Evolutionary conservation across 1,140 invertebrate genomes (phyloP), one percentile per base, ranked within the genome.

Genomic region (Mercenaria mercenaria): DNA sequence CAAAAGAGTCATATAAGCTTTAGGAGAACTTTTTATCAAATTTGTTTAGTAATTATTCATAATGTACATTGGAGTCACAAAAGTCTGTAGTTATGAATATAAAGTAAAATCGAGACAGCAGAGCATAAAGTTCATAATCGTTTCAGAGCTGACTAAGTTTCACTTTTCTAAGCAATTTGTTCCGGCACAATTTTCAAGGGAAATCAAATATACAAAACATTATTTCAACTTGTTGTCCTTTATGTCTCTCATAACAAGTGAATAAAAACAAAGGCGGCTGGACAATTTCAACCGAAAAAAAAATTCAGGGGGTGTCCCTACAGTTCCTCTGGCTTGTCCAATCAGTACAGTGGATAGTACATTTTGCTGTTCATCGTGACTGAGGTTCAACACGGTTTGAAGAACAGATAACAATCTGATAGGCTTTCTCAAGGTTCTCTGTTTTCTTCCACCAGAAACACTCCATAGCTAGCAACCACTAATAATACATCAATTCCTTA

Each of bases 1-100:
- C 43, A 47, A 85, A 85, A 56, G 69, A 85, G 83, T 50, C 67
- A 67, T 67, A 72, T 47, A 52, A 69, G 61, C 81, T 41, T 11
- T 59, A 56, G 52, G 43, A 74, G 85, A 79, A 79, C 47, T 77
- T 83, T 85, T 87, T 87, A 87, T 87, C 72, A 87, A 87, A 87
- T 85, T 85, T 85, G 83, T 85, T 85, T 39, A 56, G 83, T 85
- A 85, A 85, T 85, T 85, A 85, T 72, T 56, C 50, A 56, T 85
- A 85, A 85, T 85, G 83, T 85, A 85, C 34, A 74, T 34, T 34
- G 83, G 64, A 85, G 83, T 85, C 64, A 69, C 26, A 69, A 23
- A 47, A 29, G 64, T 67, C 56, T 69, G 81, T 39, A 23, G 81
- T 39, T 83, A 67, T 67, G 59, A 83, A 83, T 67, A 43, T 83